These are phyloP conservation scores for Rhombomys opimus DNA, from an alignment of 2,113 vertebrate species.

Conservation along the genomic window DNA sequence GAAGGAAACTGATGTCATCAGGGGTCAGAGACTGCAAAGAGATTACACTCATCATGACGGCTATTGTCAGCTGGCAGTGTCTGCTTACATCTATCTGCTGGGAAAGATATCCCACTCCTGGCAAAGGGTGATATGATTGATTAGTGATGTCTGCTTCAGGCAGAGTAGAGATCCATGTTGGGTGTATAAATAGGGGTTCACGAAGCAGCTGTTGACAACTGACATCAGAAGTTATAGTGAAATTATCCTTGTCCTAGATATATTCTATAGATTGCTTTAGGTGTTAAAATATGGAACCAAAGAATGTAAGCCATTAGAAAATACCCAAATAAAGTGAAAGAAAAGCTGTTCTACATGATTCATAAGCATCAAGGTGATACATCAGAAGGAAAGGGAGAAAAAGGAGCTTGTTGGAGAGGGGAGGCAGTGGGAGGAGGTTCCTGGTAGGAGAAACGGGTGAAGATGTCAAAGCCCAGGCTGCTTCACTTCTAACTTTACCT, in stretches of 20 bases:
- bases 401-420: not conserved
- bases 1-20: not conserved
- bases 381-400: not conserved
- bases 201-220: not conserved
- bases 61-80: not conserved
- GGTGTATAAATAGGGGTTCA: not conserved
- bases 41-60: not conserved
- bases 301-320: not conserved
- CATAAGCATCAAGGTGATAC: not conserved
- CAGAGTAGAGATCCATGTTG: not conserved
- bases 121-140: conserved; percentile 12
- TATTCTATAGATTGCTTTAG: not conserved
- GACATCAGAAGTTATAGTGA: not conserved
- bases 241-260: conserved; percentile 20
- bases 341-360: not conserved
- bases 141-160: conserved; percentile 40
- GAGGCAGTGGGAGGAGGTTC: not conserved
- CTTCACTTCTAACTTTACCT: not conserved
- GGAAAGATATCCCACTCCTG: not conserved
- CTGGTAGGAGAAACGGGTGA: not conserved
- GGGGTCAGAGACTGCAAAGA: not conserved
- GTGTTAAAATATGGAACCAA: not conserved
- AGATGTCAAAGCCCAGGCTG: not conserved
- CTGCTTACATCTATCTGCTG: not conserved
- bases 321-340: not conserved